Conservation (phyloP, 2,113 vertebrate species). For the Donacobius atricapilla region DNA sequence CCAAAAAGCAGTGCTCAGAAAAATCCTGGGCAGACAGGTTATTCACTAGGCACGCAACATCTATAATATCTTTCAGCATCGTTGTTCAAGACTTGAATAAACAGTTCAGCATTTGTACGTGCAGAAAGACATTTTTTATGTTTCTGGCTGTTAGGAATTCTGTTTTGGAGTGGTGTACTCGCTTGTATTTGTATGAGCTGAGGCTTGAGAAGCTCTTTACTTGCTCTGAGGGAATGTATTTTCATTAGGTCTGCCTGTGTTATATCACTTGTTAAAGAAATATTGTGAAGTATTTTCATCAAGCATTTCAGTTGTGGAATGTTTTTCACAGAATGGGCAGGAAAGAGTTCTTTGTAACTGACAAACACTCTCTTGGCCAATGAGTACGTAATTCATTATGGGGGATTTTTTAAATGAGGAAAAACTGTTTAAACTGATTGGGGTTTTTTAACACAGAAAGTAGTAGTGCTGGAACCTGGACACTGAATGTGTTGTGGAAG, state of each 20-base stretch:
- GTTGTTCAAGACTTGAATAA: background rate
- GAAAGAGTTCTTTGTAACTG: background rate
- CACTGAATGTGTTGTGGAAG: constrained; percentile 96
- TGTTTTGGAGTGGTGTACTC: background rate
- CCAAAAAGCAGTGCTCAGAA: background rate
- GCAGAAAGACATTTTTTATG: background rate
- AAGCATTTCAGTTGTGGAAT: background rate
- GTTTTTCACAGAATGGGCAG: background rate
- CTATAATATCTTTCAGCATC: background rate
- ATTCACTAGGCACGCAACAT: background rate
- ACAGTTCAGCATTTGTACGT: background rate
- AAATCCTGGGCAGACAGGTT: background rate
- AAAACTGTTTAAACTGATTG: background rate
- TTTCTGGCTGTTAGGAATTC: background rate
- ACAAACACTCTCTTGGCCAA: background rate
- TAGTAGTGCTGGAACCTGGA: constrained; percentile 96
- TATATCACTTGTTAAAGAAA: background rate
- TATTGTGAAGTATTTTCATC: background rate
- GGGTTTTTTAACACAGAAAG: constrained; percentile 78
- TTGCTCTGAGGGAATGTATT: background rate
- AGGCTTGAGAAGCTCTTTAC: background rate
- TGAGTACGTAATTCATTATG: background rate
- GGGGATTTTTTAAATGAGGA: background rate
- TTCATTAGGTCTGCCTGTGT: background rate
- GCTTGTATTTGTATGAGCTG: background rate